phyloP scores from a whole-genome alignment of 1,140 invertebrate species.

The Pygmarrhopalites habei region DNA sequence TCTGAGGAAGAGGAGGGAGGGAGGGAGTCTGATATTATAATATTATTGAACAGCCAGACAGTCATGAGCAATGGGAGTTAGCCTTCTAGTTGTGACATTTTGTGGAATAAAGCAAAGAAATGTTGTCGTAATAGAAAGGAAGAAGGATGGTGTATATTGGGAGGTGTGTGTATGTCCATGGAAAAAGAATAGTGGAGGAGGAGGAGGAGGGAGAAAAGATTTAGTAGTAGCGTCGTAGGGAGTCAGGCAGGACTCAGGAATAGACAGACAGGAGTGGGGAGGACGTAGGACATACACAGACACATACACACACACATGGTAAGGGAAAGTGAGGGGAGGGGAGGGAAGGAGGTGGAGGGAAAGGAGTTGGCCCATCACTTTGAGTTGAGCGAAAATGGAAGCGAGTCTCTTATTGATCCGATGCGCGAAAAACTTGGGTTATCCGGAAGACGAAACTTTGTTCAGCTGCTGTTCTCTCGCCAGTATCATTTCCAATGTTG shows the following conservation, averaged over 20 bases:
- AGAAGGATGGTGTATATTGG: too few species aligned
- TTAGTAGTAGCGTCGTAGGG: not conserved
- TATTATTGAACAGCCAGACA: too few species aligned
- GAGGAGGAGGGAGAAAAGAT: too few species aligned
- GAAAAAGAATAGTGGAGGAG: too few species aligned
- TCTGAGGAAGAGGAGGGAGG: too few species aligned
- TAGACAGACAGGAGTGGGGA: not conserved
- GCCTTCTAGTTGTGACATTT: too few species aligned
- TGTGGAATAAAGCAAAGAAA: too few species aligned
- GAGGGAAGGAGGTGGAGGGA: not conserved
- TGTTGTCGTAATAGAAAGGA: too few species aligned
- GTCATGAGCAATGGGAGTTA: too few species aligned
- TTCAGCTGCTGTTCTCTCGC: constrained; percentile 8
- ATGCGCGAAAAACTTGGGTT: constrained; percentile 19
- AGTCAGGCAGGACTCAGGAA: not conserved
- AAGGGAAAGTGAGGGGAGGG: not conserved
- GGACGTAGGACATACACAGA: not conserved
- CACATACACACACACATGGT: not conserved
- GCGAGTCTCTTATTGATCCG: constrained; percentile 20
- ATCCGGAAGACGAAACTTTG: constrained; percentile 23
- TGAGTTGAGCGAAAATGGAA: not conserved
- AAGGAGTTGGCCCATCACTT: not conserved
- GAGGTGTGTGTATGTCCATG: too few species aligned
- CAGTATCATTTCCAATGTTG: constrained; percentile 1
- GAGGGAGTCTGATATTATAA: too few species aligned